Evolutionary conservation across 2,797 vertebrate species (phyloP).

Genomic region (Enteromius treurensis): DNA sequence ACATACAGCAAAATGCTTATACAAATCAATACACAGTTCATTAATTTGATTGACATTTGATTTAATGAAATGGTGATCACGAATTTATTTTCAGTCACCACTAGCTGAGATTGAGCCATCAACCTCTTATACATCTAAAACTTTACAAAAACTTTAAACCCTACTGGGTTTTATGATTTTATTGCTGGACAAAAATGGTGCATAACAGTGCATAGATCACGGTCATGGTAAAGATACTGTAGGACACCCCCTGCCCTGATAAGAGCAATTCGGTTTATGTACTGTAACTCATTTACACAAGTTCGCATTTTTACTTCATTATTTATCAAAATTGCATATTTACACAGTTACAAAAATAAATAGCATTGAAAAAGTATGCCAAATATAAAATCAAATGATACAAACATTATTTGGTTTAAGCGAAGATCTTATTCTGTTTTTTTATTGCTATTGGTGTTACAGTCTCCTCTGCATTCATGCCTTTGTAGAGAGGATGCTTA

Average conservation of each 20-base stretch:
- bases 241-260: not conserved
- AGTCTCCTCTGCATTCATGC: slow-evolving; percentile 35
- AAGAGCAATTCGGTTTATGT: not conserved
- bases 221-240: not conserved
- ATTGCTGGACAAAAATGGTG: slow-evolving; percentile 5
- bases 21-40: not conserved
- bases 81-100: not conserved
- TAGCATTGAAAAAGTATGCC: not conserved
- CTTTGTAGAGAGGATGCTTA: slow-evolving; percentile 70
- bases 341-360: slow-evolving; percentile 2
- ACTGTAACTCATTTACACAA: slow-evolving; percentile 16
- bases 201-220: slow-evolving; percentile 5
- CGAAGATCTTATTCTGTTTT: slow-evolving; percentile 70
- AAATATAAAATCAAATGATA: not conserved
- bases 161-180: slow-evolving; percentile 7
- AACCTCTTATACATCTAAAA: not conserved
- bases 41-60: not conserved
- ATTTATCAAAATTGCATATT: slow-evolving; percentile 14
- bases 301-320: not conserved
- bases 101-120: not conserved
- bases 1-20: not conserved
- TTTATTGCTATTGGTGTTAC: slow-evolving; percentile 63
- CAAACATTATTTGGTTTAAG: slow-evolving; percentile 10
- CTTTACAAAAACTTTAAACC: not conserved
- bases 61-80: not conserved